Evolutionary conservation across 2,113 vertebrate genomes (phyloP), one percentile per base, ranked within the genome.

Genomic region (Arenaria interpres): DNA sequence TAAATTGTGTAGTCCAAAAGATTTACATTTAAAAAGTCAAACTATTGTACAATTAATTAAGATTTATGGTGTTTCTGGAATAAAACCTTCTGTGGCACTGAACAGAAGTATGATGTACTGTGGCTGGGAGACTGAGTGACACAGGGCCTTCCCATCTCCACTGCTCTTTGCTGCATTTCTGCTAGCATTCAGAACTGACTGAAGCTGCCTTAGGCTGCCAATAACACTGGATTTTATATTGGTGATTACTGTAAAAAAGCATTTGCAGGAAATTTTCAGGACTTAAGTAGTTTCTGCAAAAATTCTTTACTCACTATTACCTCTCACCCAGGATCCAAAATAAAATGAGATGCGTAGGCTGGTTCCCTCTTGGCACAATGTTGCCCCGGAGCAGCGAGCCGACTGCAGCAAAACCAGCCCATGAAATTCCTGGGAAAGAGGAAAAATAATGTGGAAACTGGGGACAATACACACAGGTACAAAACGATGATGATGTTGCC

Each of bases 401-500:
- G 16, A 33, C 43, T 24, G 33, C 76, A 48, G 59, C 14, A 75
- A 74, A 75, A 69, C 7, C 37, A 9, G 10, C 2, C 69, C 5
- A 2, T 15, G 12, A 39, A 91, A 68, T 46, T 63, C 48, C 21
- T 28, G 33, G 12, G 35, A 3, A 62, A 37, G 27, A 85, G 33
- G 56, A 76, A 41, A 59, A 87, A 13, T 3, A 6, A 32, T 1
- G 19, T 20, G 35, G 50, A 50, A 54, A 35, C 0, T 14, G 21
- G 25, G 32, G 12, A 43, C 66, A 32, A 53, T 0, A 16, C 33
- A 48, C 20, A 7, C 2, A 9, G 35, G 4, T 21, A 74, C 5
- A 66, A 84, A 90, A 46, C 1, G 0, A 43, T 3, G 0, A 45
- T 28, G 33, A 18, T 20, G 23, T 0, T 32, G 27, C 10, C 59